Conservation (phyloP, 2,797 vertebrate genomes). For the Tangara arthus region DNA sequence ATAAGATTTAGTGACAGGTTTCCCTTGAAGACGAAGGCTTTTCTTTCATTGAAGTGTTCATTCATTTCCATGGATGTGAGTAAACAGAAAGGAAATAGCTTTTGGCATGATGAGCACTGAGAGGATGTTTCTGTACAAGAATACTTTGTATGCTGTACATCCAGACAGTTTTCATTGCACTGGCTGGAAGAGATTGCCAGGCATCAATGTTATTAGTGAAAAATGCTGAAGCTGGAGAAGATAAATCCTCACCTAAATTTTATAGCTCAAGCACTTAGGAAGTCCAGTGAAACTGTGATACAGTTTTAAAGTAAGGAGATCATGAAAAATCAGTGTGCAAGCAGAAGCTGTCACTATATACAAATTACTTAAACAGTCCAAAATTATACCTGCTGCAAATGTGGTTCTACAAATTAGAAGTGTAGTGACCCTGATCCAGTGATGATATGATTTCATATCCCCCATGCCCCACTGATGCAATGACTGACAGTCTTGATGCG, state of each 20-base stretch:
- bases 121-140: conserved; percentile 40
- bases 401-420: neutral
- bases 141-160: conserved; percentile 50
- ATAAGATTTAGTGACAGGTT: neutral
- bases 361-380: neutral
- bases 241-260: conserved; percentile 3
- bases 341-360: neutral
- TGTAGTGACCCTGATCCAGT: neutral
- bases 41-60: conserved; percentile 3
- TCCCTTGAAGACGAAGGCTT: neutral
- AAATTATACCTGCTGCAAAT: neutral
- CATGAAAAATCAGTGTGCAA: neutral
- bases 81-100: conserved; percentile 53
- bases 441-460: neutral
- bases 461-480: neutral
- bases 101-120: conserved; percentile 11
- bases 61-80: conserved; percentile 32
- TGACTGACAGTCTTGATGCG: neutral
- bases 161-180: conserved; percentile 29
- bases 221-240: conserved; percentile 37
- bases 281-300: neutral
- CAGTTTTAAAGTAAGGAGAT: neutral
- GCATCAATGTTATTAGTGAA: conserved; percentile 5
- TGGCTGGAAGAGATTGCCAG: conserved; percentile 13
- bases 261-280: neutral